Evolutionary conservation across 1,140 invertebrate species (phyloP), one percentile per base, ranked within the genome.

Genomic region (Hycleus cichorii): DNA sequence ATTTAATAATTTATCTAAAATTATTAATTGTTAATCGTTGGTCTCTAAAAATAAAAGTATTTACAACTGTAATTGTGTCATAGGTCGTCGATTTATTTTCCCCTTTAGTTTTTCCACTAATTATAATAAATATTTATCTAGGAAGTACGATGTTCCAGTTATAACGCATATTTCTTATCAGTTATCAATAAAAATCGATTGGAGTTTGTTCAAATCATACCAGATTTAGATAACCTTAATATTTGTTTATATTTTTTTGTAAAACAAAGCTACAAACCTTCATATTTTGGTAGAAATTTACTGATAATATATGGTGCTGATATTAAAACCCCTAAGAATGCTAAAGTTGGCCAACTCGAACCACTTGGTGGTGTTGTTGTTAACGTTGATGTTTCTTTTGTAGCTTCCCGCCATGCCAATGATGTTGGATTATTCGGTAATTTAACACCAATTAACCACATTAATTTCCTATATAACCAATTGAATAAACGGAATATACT

Each of bases 261-360:
- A 42, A 6, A 42, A 42, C 5, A 10, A 42, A 42, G 10, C 42
- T 32, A 43, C 61, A 56, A 40, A 72, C 68, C 67, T 69, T 73
- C 67, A 64, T 68, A 70, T 63, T 72, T 73, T 27, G 69, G 75
- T 47, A 96, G 68, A 68, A 96, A 80, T 75, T 87, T 92, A 74
- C 92, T 91, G 55, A 98, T 89, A 18, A 98, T 77, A 76, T 93
- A 97, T 0, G 95, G 95, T 45, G 91, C 91, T 1, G 89, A 88
- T 44, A 94, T 78, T 49, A 97, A 84, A 51, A 96, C 81, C 10
- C 87, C 87, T 64, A 97, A 81, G 76, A 97, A 95, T 60, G 95
- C 74, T 10, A 89, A 63, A 5, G 87, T 80, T 6, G 87, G 85
- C 86, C 86, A 89, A 42, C 80, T 81, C 2, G 80, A 76, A 52